Conservation (phyloP, 1,140 invertebrate genomes). For the Caerostris darwini region DNA sequence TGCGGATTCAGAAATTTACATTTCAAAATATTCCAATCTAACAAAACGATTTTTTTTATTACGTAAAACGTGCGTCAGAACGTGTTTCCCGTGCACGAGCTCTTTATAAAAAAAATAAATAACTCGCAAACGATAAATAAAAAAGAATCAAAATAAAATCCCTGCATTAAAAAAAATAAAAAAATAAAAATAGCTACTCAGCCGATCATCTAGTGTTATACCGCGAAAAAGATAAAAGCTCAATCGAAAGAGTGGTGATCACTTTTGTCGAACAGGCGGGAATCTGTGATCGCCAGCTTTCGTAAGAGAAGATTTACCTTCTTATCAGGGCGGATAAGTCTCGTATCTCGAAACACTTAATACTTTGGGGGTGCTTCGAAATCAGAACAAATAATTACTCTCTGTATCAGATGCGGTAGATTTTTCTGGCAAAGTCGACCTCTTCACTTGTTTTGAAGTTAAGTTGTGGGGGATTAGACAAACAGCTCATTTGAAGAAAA, state of each 20-base stretch:
- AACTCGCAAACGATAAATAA: background rate
- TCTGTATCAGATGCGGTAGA: background rate
- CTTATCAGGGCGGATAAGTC: constrained; percentile 8
- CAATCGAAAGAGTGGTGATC: background rate
- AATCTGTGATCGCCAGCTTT: background rate
- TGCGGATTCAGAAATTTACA: background rate
- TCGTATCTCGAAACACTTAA: background rate
- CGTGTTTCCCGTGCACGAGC: background rate
- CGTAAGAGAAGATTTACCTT: background rate
- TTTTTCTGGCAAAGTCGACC: constrained; percentile 1
- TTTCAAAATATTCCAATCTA: background rate
- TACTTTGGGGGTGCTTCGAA: background rate
- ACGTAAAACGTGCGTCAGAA: background rate
- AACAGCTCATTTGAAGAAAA: background rate
- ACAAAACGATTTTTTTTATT: background rate
- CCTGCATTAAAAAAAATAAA: background rate
- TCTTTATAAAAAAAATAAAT: no score
- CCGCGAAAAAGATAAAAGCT: background rate
- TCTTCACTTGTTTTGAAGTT: background rate
- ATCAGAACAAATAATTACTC: constrained; percentile 17
- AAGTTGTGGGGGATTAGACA: background rate
- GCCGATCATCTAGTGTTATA: background rate
- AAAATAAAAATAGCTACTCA: background rate
- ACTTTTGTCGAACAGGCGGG: background rate
- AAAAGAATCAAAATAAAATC: background rate